phyloP scores from a whole-genome alignment of 2,113 vertebrate species.

The Campylomormyrus tamandua region DNA sequence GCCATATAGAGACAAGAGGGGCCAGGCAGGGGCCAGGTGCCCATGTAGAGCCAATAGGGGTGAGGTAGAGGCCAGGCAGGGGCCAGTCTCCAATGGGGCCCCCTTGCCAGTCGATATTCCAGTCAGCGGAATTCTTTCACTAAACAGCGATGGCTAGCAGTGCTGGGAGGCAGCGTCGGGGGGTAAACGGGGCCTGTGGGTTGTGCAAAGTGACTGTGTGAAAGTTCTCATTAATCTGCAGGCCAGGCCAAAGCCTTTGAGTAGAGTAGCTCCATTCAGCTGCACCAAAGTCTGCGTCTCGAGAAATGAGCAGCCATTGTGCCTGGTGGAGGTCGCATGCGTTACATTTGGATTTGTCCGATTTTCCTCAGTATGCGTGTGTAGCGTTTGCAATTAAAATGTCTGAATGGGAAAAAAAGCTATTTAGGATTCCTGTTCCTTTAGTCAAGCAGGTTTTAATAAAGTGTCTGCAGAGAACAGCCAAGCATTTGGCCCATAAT shows the following conservation, averaged over 20 bases:
- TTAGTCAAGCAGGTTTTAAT: not conserved
- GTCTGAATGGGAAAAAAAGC: not conserved
- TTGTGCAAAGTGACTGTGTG: not conserved
- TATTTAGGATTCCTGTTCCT: constrained; percentile 4
- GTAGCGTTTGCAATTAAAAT: not conserved
- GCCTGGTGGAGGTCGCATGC: not conserved
- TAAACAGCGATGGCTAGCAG: not conserved
- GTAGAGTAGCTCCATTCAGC: not conserved
- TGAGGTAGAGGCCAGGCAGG: not conserved
- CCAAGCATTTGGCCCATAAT: not conserved
- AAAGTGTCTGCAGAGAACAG: not conserved
- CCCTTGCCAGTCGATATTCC: not conserved
- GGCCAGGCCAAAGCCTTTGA: not conserved
- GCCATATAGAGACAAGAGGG: not conserved
- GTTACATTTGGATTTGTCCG: not conserved
- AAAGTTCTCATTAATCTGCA: not conserved
- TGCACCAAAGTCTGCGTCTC: not conserved
- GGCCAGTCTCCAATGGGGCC: not conserved
- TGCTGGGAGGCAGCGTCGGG: not conserved
- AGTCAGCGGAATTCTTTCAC: not conserved
- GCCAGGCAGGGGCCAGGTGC: not conserved
- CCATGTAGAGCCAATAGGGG: not conserved
- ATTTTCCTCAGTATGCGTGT: not conserved
- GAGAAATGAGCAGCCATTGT: not conserved
- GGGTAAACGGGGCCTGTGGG: not conserved